Evolutionary conservation across 2,888 invertebrate genomes (phyloP).

Genomic region (Xestia rhomboidea): DNA sequence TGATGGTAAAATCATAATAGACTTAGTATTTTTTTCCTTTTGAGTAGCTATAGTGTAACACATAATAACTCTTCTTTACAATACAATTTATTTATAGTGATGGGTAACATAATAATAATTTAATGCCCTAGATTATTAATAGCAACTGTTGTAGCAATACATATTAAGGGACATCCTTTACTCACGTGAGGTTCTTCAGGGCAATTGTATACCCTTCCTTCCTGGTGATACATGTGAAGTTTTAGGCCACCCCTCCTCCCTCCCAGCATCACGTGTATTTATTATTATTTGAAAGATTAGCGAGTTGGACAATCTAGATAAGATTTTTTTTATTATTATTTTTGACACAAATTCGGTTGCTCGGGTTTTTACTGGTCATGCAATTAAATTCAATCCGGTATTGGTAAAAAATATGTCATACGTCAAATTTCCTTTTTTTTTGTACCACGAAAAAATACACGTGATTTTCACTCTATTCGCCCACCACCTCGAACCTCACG

Average conservation of each 20-base stretch:
- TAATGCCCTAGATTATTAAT: neutral
- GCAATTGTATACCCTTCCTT: neutral
- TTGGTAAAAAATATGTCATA: neutral
- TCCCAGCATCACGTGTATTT: too few species aligned
- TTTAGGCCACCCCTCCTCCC: too few species aligned
- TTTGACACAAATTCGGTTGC: too few species aligned
- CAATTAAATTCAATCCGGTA: neutral
- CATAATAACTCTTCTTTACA: neutral
- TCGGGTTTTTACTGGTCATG: neutral
- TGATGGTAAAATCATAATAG: neutral
- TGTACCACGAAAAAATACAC: too few species aligned
- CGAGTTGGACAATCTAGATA: too few species aligned
- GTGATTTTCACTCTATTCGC: neutral
- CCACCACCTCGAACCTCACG: neutral
- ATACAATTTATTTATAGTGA: neutral
- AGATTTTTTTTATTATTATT: too few species aligned
- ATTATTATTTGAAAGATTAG: too few species aligned
- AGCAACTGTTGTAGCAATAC: neutral
- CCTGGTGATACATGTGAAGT: neutral
- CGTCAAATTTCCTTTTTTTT: too few species aligned
- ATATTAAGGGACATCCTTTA: neutral
- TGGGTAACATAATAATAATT: neutral
- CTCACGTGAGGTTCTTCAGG: neutral
- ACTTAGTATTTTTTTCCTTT: neutral
- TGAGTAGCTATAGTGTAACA: neutral